A percentile compares a stretch with the other conserved stretches of the same genome.
These are phyloP conservation scores for Platanista minor DNA, from an alignment of 2,113 vertebrate genomes.

Conservation along the genomic window DNA sequence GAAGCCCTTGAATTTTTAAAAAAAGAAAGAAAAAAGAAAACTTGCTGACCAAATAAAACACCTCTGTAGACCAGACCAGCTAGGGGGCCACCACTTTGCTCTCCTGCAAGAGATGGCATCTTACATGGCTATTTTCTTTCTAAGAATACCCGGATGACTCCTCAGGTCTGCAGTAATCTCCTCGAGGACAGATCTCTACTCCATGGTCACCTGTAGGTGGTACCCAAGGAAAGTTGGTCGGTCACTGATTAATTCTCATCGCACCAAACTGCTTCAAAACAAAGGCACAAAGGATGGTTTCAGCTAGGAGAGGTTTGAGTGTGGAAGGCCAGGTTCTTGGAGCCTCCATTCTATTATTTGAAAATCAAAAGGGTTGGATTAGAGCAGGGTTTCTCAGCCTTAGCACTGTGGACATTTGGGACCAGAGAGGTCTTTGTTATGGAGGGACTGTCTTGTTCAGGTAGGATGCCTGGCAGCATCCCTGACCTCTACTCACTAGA, in stretches of 20 bases:
- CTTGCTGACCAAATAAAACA: not conserved
- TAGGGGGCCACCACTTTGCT: not conserved
- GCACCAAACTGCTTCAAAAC: not conserved
- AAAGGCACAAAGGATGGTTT: not conserved
- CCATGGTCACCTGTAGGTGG: not conserved
- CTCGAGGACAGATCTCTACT: not conserved
- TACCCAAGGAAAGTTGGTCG: not conserved
- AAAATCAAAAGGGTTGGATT: fast-evolving
- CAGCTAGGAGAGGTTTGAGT: not conserved
- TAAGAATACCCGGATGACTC: not conserved
- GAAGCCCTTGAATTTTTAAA: not conserved
- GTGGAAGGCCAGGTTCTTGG: not conserved
- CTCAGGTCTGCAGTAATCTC: not conserved
- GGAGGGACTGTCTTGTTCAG: not conserved
- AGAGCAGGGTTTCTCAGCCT: not conserved
- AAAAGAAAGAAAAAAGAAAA: not conserved
- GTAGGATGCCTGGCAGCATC: fast-evolving
- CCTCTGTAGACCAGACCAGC: not conserved
- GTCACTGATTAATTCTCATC: not conserved
- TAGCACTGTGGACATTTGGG: not conserved
- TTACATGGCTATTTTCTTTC: not conserved
- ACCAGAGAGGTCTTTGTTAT: not conserved
- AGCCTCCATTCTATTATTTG: not conserved
- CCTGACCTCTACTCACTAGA: not conserved
- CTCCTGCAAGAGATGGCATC: not conserved